Evolutionary conservation across 1,140 invertebrate species (phyloP).

Genomic region (Streblospio benedicti): DNA sequence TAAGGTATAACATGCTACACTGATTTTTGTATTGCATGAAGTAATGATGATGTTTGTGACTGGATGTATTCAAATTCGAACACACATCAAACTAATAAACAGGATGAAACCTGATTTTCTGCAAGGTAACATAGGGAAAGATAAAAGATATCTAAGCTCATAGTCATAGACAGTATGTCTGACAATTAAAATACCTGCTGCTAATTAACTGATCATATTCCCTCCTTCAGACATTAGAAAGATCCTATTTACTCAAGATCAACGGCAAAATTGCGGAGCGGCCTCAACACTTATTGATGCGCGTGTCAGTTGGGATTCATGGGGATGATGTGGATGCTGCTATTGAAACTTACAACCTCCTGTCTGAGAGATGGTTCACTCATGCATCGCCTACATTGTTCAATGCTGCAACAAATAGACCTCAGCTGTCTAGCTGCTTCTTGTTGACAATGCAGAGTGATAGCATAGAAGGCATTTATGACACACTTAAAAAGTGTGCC

Average conservation of each 20-base stretch:
- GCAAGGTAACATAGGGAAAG: no score
- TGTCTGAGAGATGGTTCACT: conserved; percentile 94
- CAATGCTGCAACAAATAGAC: conserved; percentile 80
- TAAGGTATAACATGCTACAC: no score
- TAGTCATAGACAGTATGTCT: no score
- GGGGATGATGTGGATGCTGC: conserved; percentile 83
- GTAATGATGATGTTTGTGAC: no score
- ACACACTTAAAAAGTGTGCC: conserved; percentile 80
- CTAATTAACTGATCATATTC: no score
- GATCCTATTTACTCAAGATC: conserved; percentile 90
- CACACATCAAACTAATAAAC: no score
- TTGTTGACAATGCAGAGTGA: conserved; percentile 85
- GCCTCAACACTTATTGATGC: conserved; percentile 98
- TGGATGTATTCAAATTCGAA: no score
- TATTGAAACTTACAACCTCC: conserved; percentile 92
- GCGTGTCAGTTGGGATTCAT: conserved; percentile 94
- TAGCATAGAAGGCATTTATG: conserved; percentile 90
- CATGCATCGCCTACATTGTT: conserved; percentile 97
- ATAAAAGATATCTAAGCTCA: no score
- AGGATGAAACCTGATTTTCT: no score
- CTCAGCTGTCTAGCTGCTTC: conserved; percentile 90
- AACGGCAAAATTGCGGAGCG: conserved; percentile 62
- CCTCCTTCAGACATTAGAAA: conserved; percentile 81
- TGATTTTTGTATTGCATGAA: no score
- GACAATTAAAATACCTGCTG: no score